Conservation (phyloP, 2,888 invertebrate species). For the Eremobia ochroleuca region DNA sequence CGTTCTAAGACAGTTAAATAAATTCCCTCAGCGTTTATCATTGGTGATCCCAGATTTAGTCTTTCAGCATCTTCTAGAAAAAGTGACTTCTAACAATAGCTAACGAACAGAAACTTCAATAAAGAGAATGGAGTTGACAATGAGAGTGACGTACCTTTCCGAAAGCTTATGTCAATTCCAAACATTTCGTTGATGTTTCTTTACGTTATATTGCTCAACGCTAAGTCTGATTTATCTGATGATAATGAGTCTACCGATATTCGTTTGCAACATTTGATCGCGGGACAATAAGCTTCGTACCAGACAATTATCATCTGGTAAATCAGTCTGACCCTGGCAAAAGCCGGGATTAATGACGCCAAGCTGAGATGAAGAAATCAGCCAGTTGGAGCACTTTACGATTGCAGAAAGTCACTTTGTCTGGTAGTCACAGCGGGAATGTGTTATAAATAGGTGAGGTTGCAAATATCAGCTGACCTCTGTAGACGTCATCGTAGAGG, state of each 20-base stretch:
- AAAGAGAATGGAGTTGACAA: conserved; percentile 54
- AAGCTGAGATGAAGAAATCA: conserved; percentile 56
- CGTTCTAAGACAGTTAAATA: conserved; percentile 16
- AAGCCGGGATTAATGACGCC: conserved; percentile 68
- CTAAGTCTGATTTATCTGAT: conserved; percentile 55
- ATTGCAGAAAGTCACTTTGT: conserved; percentile 72
- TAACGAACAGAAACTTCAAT: conserved; percentile 57
- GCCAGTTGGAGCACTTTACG: conserved; percentile 64
- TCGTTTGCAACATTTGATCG: conserved; percentile 44
- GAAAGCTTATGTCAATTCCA: conserved; percentile 64
- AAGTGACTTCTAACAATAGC: conserved; percentile 54
- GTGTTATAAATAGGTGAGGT: conserved; percentile 70
- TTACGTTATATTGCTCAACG: conserved; percentile 47
- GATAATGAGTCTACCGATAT: conserved; percentile 34
- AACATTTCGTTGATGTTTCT: conserved; percentile 58
- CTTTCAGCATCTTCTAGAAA: conserved; percentile 44
- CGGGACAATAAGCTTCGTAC: conserved; percentile 47
- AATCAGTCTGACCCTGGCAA: conserved; percentile 61
- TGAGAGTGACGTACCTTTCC: conserved; percentile 53
- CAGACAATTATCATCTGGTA: conserved; percentile 65
- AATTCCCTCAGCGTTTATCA: conserved; percentile 21
- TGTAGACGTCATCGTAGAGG: conserved; percentile 92
- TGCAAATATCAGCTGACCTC: conserved; percentile 90
- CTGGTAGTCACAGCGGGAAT: conserved; percentile 61
- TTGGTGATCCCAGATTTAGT: conserved; percentile 12